Conservation (phyloP, 1,140 invertebrate species). For the Xylocopa sonorina region DNA sequence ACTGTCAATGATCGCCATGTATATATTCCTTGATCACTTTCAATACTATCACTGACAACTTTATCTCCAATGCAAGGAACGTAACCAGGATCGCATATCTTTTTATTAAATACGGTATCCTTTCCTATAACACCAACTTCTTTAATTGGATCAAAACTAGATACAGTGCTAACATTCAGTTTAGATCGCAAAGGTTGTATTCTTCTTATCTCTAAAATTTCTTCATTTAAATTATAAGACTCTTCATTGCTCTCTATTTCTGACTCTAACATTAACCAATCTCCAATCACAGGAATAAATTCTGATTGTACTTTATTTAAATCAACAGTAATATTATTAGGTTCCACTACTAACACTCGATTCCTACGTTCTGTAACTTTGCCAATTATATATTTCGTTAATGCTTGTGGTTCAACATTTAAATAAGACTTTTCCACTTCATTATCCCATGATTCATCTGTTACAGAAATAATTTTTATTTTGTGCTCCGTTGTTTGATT, state of each 20-base stretch:
- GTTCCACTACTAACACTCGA: slow-evolving; percentile 81
- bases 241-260: slow-evolving; percentile 82
- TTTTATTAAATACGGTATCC: slow-evolving; percentile 83
- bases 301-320: slow-evolving; percentile 82
- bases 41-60: slow-evolving; percentile 85
- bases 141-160: slow-evolving; percentile 79
- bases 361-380: slow-evolving; percentile 81
- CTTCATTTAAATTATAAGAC: slow-evolving; percentile 78
- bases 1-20: slow-evolving; percentile 85
- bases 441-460: slow-evolving; percentile 66
- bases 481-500: slow-evolving; percentile 63
- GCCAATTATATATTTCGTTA: slow-evolving; percentile 81
- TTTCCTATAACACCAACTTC: slow-evolving; percentile 82
- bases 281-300: slow-evolving; percentile 84
- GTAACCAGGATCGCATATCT: slow-evolving; percentile 81
- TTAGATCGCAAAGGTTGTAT: slow-evolving; percentile 83
- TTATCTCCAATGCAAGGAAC: slow-evolving; percentile 83
- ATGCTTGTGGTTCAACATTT: slow-evolving; percentile 66
- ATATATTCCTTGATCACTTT: slow-evolving; percentile 85
- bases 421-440: not conserved
- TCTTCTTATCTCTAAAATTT: slow-evolving; percentile 83
- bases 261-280: slow-evolving; percentile 85
- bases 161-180: slow-evolving; percentile 81
- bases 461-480: slow-evolving; percentile 68
- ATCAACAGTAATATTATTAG: slow-evolving; percentile 81